Evolutionary conservation across 2,113 vertebrate species (phyloP).

Genomic region (Misgurnus anguillicaudatus): DNA sequence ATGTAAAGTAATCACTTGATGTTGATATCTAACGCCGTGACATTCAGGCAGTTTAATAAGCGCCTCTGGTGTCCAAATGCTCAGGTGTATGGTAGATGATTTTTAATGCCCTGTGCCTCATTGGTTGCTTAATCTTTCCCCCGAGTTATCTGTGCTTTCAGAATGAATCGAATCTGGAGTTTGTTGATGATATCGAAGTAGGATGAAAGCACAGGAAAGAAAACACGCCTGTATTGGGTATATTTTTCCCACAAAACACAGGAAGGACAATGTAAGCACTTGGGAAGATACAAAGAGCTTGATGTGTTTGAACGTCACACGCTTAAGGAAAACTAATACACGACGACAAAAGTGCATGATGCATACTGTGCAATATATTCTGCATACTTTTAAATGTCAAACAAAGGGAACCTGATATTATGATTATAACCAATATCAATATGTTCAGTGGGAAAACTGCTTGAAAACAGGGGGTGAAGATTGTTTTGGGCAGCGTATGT

Average conservation of each 20-base stretch:
- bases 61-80: no score
- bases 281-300: slow-evolving; percentile 19
- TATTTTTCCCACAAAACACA: neutral
- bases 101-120: no score
- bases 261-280: neutral
- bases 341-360: neutral
- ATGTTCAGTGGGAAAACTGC: no score
- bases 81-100: no score
- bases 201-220: slow-evolving; percentile 22
- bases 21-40: neutral
- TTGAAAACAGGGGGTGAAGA: no score
- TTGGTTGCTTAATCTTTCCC: neutral
- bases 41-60: neutral
- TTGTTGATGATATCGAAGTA: neutral
- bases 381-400: neutral
- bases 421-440: no score
- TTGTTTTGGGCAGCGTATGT: no score
- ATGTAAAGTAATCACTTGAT: neutral
- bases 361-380: neutral
- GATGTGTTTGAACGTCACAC: neutral
- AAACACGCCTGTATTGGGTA: slow-evolving; percentile 1
- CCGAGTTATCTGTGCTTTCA: neutral
- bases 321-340: neutral
- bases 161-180: neutral
- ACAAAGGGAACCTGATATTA: no score